phyloP scores from a whole-genome alignment of 2,888 invertebrate genomes.

The Spodoptera exigua region DNA sequence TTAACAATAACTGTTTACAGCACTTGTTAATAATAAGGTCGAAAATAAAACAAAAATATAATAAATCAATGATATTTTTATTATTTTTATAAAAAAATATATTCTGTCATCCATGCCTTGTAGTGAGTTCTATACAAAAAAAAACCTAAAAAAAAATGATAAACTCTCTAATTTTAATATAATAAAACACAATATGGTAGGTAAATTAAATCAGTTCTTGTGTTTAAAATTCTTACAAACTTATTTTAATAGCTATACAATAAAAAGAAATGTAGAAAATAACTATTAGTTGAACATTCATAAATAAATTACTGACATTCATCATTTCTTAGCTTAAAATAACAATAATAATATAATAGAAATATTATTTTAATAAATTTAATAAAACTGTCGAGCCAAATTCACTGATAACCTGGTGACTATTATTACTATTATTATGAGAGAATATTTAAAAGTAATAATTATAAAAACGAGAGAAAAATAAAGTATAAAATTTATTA shows the following conservation, averaged over 20 bases:
- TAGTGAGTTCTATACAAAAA: constrained; percentile 54
- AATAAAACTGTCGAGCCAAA: constrained; percentile 12
- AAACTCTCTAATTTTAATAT: constrained; percentile 56
- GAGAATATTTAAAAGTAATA: constrained; percentile 8
- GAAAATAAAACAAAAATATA: constrained; percentile 50
- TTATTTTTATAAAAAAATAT: constrained; percentile 56
- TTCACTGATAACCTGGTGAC: constrained; percentile 16
- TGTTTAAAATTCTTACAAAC: constrained; percentile 58
- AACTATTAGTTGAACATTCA: constrained; percentile 26
- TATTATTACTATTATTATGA: constrained; percentile 8
- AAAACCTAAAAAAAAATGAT: constrained; percentile 59
- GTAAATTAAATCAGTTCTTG: constrained; percentile 79
- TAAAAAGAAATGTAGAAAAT: constrained; percentile 47
- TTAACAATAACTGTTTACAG: too few relatives aligned
- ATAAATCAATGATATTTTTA: constrained; percentile 48
- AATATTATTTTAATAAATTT: constrained; percentile 3
- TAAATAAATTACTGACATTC: constrained; percentile 70
- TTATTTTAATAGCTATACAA: constrained; percentile 48
- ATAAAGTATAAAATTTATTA: constrained; percentile 21
- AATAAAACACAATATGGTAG: constrained; percentile 52
- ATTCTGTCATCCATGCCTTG: constrained; percentile 54
- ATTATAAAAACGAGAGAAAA: constrained; percentile 37
- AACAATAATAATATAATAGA: constrained; percentile 19
- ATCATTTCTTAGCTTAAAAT: constrained; percentile 47
- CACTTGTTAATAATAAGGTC: background rate